Evolutionary conservation across 1,140 invertebrate genomes (phyloP).

Genomic region (Pachypsylla venusta): DNA sequence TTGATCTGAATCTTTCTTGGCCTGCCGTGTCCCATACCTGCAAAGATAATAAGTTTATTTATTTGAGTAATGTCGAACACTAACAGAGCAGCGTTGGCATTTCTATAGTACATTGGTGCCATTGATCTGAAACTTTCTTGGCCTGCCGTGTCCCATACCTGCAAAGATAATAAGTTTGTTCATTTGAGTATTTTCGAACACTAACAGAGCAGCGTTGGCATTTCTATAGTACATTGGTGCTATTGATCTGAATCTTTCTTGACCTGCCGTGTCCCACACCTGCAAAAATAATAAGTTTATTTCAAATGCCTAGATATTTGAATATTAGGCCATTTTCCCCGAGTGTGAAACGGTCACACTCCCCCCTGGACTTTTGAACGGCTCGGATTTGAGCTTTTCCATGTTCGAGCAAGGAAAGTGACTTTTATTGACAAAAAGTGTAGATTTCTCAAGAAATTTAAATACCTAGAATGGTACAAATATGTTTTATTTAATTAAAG

Average conservation of each 20-base stretch:
- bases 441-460: too few relatives aligned
- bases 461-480: too few relatives aligned
- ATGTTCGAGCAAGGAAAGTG: too few relatives aligned
- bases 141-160: constrained; percentile 83
- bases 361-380: too few relatives aligned
- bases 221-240: constrained; percentile 88
- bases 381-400: too few relatives aligned
- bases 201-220: constrained; percentile 46
- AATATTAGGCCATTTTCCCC: not conserved
- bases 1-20: constrained; percentile 63
- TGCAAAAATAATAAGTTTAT: constrained; percentile 30
- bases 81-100: constrained; percentile 69
- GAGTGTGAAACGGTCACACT: too few relatives aligned
- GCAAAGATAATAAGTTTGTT: too few relatives aligned
- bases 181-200: constrained; percentile 23
- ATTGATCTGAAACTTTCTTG: constrained; percentile 69
- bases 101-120: constrained; percentile 84
- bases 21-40: constrained; percentile 85
- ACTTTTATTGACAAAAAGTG: too few relatives aligned
- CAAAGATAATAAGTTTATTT: too few relatives aligned
- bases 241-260: constrained; percentile 69
- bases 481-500: too few relatives aligned
- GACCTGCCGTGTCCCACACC: constrained; percentile 86
- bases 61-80: constrained; percentile 75
- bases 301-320: not conserved